Base-by-base conservation (phyloP, 1,140 invertebrate species). In the Lordiphosa clarofinis region DNA sequence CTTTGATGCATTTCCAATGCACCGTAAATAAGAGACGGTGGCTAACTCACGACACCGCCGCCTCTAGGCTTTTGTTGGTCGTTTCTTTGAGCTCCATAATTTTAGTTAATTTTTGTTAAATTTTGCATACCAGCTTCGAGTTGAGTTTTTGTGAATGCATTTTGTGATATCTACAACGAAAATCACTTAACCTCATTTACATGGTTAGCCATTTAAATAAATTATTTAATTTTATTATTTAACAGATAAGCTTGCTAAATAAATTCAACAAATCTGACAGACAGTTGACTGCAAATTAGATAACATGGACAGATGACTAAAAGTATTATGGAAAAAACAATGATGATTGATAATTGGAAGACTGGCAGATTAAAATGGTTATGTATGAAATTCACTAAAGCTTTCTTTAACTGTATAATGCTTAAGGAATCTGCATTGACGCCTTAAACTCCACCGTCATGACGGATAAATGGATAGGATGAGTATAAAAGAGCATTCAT, bases 201-300 rank as follows among this genome's bases (percentile, higher is more conserved):
- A 43, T 54, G 56, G 38, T 49, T 47, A 40, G 62, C 68, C 73
- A 82, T 82, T 82, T 60, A 82, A 78, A 78, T 78, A 82, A 82
- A 82, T 82, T 84, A 78, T 82, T 82, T 82, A 78, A 82, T 84
- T 82, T 82, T 76, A 82, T 82, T 84, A 76, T 71, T 76, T 49
- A 48, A 8, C 28, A 36, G 63, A 76, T 76, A 75, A 78, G 72
- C 36, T 54, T 65, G 64, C 21, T 37, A 40, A 73, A 13, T 46
- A 33, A 12, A 13, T 12, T 33, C 10, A 46, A 7, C 24, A 33
- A 46, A 31, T 31, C 4, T 33, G 24, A 46, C 73, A 73, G 62
- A 49, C 73, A 63, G 73, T 63, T 35, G n/a, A 28, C 9, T 13
- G 11, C 38, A 31, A 35, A 64, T 19, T 8, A 31, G 47, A n/a